Conservation (phyloP, 2,888 invertebrate genomes). For the Eupsilia transversa region DNA sequence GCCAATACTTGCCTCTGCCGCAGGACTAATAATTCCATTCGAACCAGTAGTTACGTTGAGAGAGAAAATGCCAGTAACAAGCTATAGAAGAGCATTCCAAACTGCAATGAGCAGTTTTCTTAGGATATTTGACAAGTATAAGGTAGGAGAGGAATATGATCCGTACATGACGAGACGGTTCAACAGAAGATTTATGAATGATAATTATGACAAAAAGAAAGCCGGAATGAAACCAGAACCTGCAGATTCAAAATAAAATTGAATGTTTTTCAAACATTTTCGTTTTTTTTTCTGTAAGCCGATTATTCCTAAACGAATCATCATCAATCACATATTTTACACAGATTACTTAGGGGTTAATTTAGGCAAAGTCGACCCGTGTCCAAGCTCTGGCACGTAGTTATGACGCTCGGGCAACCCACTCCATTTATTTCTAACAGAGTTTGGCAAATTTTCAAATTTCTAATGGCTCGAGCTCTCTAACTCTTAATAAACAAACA, state of each 20-base stretch:
- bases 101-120: slow-evolving; percentile 82
- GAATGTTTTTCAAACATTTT: neutral
- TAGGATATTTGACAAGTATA: slow-evolving; percentile 82
- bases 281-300: slow-evolving; percentile 11
- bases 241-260: slow-evolving; percentile 33
- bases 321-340: neutral
- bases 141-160: slow-evolving; percentile 77
- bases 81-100: slow-evolving; percentile 83
- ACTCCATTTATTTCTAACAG: too few species aligned
- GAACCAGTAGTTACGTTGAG: slow-evolving; percentile 84
- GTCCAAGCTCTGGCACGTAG: neutral
- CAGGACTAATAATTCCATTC: slow-evolving; percentile 85
- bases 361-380: neutral
- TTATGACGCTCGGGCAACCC: neutral
- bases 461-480: neutral
- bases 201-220: slow-evolving; percentile 37
- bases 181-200: slow-evolving; percentile 81
- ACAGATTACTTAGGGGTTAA: neutral
- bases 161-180: slow-evolving; percentile 86
- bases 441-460: neutral
- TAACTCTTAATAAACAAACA: neutral
- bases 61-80: slow-evolving; percentile 84
- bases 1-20: slow-evolving; percentile 84
- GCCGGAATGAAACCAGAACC: neutral
- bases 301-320: neutral